Evolutionary conservation across 1,140 invertebrate species (phyloP).

Genomic region (Platyscapa corneri): DNA sequence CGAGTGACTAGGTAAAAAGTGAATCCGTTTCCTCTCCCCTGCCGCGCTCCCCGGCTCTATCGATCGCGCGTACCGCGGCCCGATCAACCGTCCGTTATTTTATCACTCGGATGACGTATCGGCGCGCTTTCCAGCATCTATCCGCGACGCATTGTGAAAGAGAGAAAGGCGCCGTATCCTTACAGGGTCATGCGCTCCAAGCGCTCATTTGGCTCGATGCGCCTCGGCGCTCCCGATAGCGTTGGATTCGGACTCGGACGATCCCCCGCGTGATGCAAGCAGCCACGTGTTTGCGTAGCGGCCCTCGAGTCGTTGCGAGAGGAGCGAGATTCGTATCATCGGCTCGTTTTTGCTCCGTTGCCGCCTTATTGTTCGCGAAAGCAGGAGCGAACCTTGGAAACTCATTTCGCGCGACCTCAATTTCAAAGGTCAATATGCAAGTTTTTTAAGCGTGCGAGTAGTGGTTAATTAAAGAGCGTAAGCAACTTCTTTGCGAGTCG

Average conservation of each 20-base stretch:
- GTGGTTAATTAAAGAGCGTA: neutral
- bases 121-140: neutral
- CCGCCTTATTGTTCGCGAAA: neutral
- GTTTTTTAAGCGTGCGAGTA: neutral
- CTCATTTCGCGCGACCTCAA: neutral
- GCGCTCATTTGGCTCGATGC: neutral
- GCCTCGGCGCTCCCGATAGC: neutral
- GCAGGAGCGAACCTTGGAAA: neutral
- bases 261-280: neutral
- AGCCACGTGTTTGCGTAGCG: neutral
- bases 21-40: neutral
- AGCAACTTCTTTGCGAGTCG: neutral
- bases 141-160: conserved; percentile 23
- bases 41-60: neutral
- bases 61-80: neutral
- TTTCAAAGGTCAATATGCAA: neutral
- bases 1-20: no score
- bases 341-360: neutral
- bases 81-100: neutral
- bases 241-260: neutral
- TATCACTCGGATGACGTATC: neutral
- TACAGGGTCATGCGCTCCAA: neutral
- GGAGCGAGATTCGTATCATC: neutral
- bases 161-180: conserved; percentile 28
- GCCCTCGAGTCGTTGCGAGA: neutral